Conservation (phyloP, 2,797 vertebrate genomes). For the Melanogrammus aeglefinus region DNA sequence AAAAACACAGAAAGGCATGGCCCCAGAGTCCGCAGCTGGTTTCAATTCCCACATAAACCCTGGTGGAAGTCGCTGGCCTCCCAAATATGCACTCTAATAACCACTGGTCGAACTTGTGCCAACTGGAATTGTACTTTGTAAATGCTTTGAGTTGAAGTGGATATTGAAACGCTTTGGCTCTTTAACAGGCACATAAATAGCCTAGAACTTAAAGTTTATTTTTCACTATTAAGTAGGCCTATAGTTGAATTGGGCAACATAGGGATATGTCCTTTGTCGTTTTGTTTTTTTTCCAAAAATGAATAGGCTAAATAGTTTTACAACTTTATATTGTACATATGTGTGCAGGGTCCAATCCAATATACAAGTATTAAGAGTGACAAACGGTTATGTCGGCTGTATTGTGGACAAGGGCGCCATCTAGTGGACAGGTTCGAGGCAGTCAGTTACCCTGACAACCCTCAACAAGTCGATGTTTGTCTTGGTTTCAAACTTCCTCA, state of each 20-base stretch:
- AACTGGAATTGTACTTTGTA: not conserved
- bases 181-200: not conserved
- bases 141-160: not conserved
- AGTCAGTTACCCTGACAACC: conserved; percentile 39
- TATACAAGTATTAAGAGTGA: not conserved
- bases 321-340: not conserved
- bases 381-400: not conserved
- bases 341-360: not conserved
- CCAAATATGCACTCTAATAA: not conserved
- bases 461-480: not conserved
- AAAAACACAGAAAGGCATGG: not conserved
- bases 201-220: not conserved
- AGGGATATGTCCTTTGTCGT: no score
- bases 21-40: not conserved
- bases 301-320: not conserved
- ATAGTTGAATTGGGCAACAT: no score
- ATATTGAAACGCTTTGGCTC: not conserved
- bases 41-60: not conserved
- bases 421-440: not conserved
- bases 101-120: not conserved
- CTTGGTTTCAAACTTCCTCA: not conserved
- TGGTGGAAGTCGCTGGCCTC: no score
- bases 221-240: not conserved
- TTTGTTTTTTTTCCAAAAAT: not conserved
- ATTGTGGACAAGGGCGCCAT: not conserved